Evolutionary conservation across 2,888 invertebrate genomes (phyloP).

Genomic region (Agonopterix arenella): DNA sequence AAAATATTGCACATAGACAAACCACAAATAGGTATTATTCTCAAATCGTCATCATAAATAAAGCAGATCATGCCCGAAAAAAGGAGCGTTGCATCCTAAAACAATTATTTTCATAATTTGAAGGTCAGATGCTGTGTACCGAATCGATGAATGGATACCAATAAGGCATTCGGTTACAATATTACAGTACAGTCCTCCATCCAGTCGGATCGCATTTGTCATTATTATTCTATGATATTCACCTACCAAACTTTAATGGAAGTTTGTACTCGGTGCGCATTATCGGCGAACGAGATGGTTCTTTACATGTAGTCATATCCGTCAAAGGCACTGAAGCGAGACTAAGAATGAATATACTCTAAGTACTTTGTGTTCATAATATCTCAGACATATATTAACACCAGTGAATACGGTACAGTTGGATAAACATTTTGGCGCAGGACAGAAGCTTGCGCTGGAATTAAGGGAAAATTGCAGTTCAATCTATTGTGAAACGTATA

Average conservation of each 20-base stretch:
- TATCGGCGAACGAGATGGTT: conserved; percentile 12
- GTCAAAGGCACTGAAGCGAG: conserved; percentile 31
- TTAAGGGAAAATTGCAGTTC: too few relatives aligned
- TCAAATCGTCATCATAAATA: too few relatives aligned
- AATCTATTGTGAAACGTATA: too few relatives aligned
- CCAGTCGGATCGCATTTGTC: not conserved
- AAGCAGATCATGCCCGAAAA: too few relatives aligned
- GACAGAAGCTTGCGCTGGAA: too few relatives aligned
- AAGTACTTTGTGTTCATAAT: not conserved
- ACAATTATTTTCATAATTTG: conserved; percentile 5
- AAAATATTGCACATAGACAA: too few relatives aligned
- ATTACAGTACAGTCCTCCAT: conserved; percentile 6
- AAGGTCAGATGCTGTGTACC: conserved; percentile 8
- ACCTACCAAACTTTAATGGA: too few relatives aligned
- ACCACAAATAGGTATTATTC: too few relatives aligned
- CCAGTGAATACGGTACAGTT: too few relatives aligned
- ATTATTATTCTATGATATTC: too few relatives aligned
- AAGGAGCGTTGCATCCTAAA: conserved; percentile 6
- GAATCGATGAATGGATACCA: conserved; percentile 7
- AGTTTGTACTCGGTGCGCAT: conserved; percentile 1
- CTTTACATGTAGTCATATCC: conserved; percentile 36
- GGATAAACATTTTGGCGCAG: too few relatives aligned
- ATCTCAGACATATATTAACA: too few relatives aligned
- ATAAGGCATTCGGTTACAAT: conserved; percentile 2
- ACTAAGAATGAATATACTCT: conserved; percentile 27